These are phyloP conservation scores for Andrena hattorfiana DNA, from an alignment of 2,888 invertebrate species.

Conservation along the genomic window DNA sequence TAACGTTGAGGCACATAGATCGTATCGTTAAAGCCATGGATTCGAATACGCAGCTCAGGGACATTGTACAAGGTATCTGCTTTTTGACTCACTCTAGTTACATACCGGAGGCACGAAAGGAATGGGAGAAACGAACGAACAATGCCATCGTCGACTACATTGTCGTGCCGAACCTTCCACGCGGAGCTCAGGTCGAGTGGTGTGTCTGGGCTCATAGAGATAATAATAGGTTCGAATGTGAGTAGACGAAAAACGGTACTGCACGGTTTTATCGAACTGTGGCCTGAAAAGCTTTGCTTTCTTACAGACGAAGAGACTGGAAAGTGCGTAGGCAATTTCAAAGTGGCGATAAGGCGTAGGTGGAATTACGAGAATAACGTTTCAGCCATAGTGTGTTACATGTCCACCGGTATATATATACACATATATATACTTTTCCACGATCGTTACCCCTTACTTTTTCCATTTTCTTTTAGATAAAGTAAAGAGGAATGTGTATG, in stretches of 20 bases:
- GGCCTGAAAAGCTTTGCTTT: conserved; percentile 18
- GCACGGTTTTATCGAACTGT: neutral
- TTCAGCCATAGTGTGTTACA: conserved; percentile 93
- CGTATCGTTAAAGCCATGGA: conserved; percentile 93
- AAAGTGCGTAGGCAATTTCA: conserved; percentile 93
- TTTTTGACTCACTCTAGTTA: conserved; percentile 91
- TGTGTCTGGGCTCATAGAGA: conserved; percentile 96
- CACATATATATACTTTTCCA: conserved; percentile 82
- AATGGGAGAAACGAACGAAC: conserved; percentile 93
- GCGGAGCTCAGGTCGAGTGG: conserved; percentile 95
- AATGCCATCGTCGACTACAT: conserved; percentile 95
- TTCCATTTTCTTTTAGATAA: conserved; percentile 21
- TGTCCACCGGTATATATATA: conserved; percentile 88
- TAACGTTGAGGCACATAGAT: conserved; percentile 93
- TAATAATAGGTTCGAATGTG: conserved; percentile 95
- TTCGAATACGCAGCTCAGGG: conserved; percentile 91
- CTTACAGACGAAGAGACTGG: conserved; percentile 94
- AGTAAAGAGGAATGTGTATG: conserved; percentile 21
- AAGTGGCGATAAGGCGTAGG: conserved; percentile 93
- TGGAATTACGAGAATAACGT: conserved; percentile 96
- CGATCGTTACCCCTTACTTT: conserved; percentile 4
- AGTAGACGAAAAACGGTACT: conserved; percentile 77
- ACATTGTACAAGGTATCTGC: conserved; percentile 94
- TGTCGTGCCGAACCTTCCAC: conserved; percentile 92
- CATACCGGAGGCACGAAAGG: conserved; percentile 91